Evolutionary conservation across 2,888 invertebrate species (phyloP), one percentile per base, ranked within the genome.

Genomic region (Pheosia tremula): DNA sequence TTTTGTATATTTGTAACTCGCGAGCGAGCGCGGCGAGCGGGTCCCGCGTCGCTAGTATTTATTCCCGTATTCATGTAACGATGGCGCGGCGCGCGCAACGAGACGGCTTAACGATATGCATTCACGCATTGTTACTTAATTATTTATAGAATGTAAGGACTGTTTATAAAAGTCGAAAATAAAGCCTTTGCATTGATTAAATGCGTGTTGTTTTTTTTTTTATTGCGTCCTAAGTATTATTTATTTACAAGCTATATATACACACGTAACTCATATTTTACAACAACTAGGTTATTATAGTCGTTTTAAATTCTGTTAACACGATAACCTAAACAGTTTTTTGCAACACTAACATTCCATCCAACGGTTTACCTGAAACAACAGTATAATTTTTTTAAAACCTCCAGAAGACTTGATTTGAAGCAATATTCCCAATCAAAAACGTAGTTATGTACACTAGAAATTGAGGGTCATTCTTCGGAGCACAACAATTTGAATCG

Each of bases 101-200:
- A 73, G 71, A 77, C 80, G 82, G 85, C 83, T 84, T 83, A 45
- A 79, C 81, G 83, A 82, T 77, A 80, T 81, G 88, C 89, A 89
- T 85, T 80, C 87, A 86, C 86, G 91, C 91, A 89, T 86, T 86
- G 91, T 91, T 93, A 93, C 93, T 93, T 93, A 91, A 91, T 83
- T 87, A 83, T 85, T 56, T 56, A 45, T 89, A 91, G 89, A 75
- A 83, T 75, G 77, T 91, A 91, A 91, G 90, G 82, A 89, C 85
- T 88, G 88, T 91, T 90, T 91, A 89, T 86, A 87, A 79, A 85
- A 87, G 85, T 86, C 88, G 68, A 82, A 88, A 88, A 87, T 85
- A 92, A 92, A 93, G 91, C 91, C 92, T 92, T 86, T 89, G 93
- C 92, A 90, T 90, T 91, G 89, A 92, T 91, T 87, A 80, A 24